Evolutionary conservation across 2,113 vertebrate species (phyloP).

Genomic region (Panthera leo): DNA sequence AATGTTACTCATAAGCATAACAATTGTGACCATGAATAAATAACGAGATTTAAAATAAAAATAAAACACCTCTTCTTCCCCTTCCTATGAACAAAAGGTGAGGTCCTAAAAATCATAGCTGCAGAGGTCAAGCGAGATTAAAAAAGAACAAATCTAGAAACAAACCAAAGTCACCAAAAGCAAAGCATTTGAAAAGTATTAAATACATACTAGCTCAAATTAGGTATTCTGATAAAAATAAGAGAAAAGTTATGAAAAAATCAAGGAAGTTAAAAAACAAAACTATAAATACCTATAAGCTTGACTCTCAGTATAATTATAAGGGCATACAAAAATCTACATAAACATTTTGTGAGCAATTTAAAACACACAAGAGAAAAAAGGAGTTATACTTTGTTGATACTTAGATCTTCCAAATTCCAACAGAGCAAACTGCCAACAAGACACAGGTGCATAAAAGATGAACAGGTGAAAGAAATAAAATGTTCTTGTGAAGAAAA

Average conservation of each 20-base stretch:
- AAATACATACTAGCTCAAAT: background rate
- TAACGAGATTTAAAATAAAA: background rate
- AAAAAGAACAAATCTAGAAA: background rate
- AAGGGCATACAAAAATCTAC: constrained; percentile 17
- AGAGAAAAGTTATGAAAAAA: background rate
- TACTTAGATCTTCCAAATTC: constrained; percentile 68
- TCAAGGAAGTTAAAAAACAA: background rate
- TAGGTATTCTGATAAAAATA: background rate
- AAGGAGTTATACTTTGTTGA: constrained; percentile 64
- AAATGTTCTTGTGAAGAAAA: constrained; percentile 81
- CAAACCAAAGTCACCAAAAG: background rate
- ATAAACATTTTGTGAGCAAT: constrained; percentile 64
- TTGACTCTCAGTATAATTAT: constrained; percentile 43
- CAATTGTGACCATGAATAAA: background rate
- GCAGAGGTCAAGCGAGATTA: background rate
- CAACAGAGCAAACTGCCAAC: constrained; percentile 76
- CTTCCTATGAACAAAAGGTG: background rate
- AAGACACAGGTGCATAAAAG: constrained; percentile 83
- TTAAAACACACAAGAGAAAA: constrained; percentile 77
- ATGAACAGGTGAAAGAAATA: constrained; percentile 84
- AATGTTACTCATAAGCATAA: background rate
- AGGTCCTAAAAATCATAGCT: background rate
- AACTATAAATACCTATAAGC: background rate
- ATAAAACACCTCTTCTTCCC: background rate
- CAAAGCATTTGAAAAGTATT: background rate